These are phyloP conservation scores for Sceloporus tristichus DNA, from an alignment of 2,113 vertebrate species.

Conservation along the genomic window DNA sequence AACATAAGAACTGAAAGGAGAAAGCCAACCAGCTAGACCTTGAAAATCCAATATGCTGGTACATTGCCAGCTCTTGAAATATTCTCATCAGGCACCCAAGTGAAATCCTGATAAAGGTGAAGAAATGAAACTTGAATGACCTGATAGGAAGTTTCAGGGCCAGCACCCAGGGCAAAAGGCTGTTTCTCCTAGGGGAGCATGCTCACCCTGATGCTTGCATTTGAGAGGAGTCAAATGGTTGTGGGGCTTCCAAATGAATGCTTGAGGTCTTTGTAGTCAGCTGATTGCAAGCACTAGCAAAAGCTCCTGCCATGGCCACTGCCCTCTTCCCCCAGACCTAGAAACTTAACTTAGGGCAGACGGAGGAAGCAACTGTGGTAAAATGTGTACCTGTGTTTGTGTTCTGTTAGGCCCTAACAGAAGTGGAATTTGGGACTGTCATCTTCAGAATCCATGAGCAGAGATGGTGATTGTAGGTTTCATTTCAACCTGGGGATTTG, in stretches of 20 bases:
- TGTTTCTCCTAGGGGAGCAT: background rate
- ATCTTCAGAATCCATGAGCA: background rate
- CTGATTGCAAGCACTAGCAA: background rate
- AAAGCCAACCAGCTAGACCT: background rate
- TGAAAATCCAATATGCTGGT: background rate
- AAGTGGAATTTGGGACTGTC: too few relatives aligned
- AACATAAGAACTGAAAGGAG: background rate
- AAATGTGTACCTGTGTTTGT: too few relatives aligned
- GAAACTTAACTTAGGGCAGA: background rate
- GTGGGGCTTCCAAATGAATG: background rate
- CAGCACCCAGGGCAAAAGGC: background rate
- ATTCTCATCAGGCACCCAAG: background rate
- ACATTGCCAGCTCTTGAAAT: background rate
- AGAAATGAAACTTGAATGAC: background rate
- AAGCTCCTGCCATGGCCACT: background rate
- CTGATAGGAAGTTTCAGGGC: background rate
- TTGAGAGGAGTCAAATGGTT: background rate
- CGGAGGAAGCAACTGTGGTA: background rate
- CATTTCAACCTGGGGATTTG: background rate
- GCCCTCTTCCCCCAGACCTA: background rate
- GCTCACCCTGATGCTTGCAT: background rate
- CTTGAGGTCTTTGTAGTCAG: background rate
- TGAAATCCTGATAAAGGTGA: background rate
- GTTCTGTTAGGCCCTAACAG: too few relatives aligned
- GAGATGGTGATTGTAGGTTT: background rate